These are phyloP conservation scores for Drosophila mulleri DNA, from an alignment of 2,888 invertebrate genomes.

Conservation along the genomic window DNA sequence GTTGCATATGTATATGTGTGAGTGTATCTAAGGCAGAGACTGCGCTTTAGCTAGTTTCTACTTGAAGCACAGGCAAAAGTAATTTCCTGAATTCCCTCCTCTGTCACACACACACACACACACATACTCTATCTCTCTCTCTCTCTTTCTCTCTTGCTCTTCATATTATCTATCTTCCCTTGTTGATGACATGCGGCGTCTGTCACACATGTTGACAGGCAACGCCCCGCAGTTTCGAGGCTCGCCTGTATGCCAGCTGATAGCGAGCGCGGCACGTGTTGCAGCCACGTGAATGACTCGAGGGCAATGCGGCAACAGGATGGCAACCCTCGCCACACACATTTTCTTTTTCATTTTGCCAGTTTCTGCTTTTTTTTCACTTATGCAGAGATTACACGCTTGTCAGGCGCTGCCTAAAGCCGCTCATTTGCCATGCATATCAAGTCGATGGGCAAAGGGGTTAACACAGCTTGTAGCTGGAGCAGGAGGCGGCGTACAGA, in stretches of 20 bases:
- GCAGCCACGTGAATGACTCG: constrained; percentile 50
- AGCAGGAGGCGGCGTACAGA: too few relatives aligned
- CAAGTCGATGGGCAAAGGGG: constrained; percentile 37
- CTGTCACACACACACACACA: neutral
- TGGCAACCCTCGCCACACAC: constrained; percentile 4
- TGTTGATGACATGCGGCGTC: constrained; percentile 64
- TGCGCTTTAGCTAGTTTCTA: constrained; percentile 14
- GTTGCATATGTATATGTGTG: constrained; percentile 1
- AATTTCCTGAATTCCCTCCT: constrained; percentile 18
- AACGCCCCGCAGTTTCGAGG: constrained; percentile 43
- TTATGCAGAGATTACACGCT: constrained; percentile 73
- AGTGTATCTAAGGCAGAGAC: constrained; percentile 33
- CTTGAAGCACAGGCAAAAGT: constrained; percentile 26
- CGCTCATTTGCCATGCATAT: constrained; percentile 47
- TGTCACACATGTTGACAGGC: constrained; percentile 64
- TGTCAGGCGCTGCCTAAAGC: constrained; percentile 57
- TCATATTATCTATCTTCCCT: constrained; percentile 9
- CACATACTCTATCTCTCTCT: neutral
- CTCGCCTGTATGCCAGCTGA: constrained; percentile 48
- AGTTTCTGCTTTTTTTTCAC: constrained; percentile 31
- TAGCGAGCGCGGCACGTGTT: constrained; percentile 64
- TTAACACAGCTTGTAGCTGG: neutral
- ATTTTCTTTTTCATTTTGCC: constrained; percentile 15
- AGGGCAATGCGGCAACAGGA: constrained; percentile 21
- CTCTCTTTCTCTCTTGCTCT: neutral